These are phyloP conservation scores for Aelia acuminata DNA, from an alignment of 2,888 invertebrate species.

Conservation along the genomic window DNA sequence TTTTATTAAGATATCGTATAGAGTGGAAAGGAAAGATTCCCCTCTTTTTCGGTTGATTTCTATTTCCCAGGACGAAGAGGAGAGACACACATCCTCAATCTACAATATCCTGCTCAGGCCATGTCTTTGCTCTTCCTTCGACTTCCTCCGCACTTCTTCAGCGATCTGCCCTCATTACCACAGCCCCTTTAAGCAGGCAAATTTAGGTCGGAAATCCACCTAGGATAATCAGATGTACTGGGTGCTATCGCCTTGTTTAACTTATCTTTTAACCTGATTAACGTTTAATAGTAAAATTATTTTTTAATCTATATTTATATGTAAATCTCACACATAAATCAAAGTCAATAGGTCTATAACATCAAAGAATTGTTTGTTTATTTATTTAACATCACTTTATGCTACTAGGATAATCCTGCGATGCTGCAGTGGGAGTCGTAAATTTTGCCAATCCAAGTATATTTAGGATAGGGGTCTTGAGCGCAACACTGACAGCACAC, in stretches of 20 bases:
- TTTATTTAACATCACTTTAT: too few species aligned
- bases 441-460: too few species aligned
- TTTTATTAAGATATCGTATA: background rate
- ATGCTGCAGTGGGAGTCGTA: too few species aligned
- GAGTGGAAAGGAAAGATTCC: background rate
- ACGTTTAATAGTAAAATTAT: too few species aligned
- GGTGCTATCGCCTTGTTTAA: background rate
- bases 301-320: too few species aligned
- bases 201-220: slow-evolving; percentile 16
- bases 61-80: background rate
- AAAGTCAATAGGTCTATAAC: too few species aligned
- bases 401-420: too few species aligned
- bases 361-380: too few species aligned
- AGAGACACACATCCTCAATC: slow-evolving; percentile 1
- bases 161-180: background rate
- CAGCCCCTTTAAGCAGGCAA: background rate
- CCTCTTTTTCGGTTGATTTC: background rate
- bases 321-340: too few species aligned
- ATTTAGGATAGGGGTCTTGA: too few species aligned
- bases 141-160: background rate
- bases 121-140: background rate
- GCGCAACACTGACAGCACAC: too few species aligned
- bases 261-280: background rate
- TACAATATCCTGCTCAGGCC: background rate
- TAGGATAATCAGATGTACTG: background rate